Base-by-base conservation (phyloP, 2,888 invertebrate genomes). In the Diaprepes abbreviatus region DNA sequence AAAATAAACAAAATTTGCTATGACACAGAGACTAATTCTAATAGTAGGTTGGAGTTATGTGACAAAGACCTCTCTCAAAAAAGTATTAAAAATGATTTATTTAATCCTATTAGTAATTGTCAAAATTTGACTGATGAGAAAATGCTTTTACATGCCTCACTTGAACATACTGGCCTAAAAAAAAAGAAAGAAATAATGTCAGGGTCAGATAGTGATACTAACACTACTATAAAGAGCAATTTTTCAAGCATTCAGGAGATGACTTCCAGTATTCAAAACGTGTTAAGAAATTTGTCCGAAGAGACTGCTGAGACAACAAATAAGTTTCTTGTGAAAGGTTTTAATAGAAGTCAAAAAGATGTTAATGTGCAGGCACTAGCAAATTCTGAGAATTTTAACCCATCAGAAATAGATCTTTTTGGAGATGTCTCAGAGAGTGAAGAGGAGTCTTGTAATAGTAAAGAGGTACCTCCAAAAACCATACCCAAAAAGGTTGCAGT, bases 341-440 rank as follows among this genome's bases (percentile, higher is more conserved):
- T 16, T 3, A 12, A 3, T n/a, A 14, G 9, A 3, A 54, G n/a
- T 54, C 7, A 10, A 2, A 24, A 21, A 1, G 2, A 12, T n/a
- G 12, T 24, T 45, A 24, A 24, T 3, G 3, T 5, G 5, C 3
- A 4, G 5, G 5, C 3, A 24, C 5, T 6, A 28, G 28, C 16
- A 14, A 28, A 4, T 12, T 9, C 24, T 12, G 9, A 24, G n/a
- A 33, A 6, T 38, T 14, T 14, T 1, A 16, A 1, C 2, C 19
- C 4, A 1, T 54, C 54, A 9, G 21, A 14, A 38, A 19, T 2
- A 21, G 38, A 38, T 24, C 35, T 55, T 21, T 55, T 55, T 55
- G 55, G 55, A 24, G 55, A 55, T 12, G 9, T 55, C 21, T 55
- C 55, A 33, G 55, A 55, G 24, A 38, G 2, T n/a, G 16, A 28